Conservation (phyloP, 2,888 invertebrate genomes). For the Tetragnatha montana region DNA sequence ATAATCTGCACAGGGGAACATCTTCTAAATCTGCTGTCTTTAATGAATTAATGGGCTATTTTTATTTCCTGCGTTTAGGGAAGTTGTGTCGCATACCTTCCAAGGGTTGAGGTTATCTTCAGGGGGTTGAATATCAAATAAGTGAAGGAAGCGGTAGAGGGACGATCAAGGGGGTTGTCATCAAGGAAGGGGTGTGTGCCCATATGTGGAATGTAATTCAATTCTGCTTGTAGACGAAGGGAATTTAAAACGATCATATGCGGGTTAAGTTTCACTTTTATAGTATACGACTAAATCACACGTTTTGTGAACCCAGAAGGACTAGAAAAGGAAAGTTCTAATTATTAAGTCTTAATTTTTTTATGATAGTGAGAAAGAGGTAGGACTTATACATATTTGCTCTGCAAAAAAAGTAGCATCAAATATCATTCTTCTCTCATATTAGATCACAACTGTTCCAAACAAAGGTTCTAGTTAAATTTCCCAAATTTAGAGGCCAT, state of each 20-base stretch:
- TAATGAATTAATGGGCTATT: neutral
- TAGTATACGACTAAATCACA: too few relatives aligned
- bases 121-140: constrained; percentile 11
- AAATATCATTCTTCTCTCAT: too few relatives aligned
- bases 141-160: constrained; percentile 27
- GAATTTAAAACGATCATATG: neutral
- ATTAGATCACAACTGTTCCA: too few relatives aligned
- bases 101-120: constrained; percentile 2
- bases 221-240: constrained; percentile 10
- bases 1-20: too few relatives aligned
- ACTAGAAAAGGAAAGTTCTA: too few relatives aligned
- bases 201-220: constrained; percentile 39
- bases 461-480: too few relatives aligned
- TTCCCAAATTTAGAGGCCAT: too few relatives aligned
- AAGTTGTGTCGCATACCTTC: neutral
- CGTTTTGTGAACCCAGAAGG: too few relatives aligned
- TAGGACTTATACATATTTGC: too few relatives aligned
- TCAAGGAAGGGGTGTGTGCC: neutral
- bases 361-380: too few relatives aligned
- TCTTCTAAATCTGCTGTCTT: neutral
- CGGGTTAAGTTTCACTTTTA: neutral
- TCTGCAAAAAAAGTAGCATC: too few relatives aligned
- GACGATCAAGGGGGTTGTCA: neutral
- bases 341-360: too few relatives aligned
- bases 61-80: neutral